Base-by-base conservation (phyloP, 2,113 vertebrate species). In the Rhizomys pruinosus region DNA sequence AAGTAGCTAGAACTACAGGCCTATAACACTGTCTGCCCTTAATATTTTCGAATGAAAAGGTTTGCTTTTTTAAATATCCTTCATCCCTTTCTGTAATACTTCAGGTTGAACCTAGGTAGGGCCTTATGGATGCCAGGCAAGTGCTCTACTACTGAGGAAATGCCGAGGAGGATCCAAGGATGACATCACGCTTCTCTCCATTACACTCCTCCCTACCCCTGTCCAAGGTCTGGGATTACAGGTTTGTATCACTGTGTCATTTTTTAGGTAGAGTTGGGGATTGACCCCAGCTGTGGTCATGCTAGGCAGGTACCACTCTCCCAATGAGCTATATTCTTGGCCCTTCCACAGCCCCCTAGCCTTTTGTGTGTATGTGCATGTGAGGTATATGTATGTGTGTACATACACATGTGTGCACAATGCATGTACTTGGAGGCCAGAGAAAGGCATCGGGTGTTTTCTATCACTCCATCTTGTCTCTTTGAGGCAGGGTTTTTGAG, bases 11-110 rank as follows among this genome's bases (percentile, higher is more conserved):
- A n/a, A n/a, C 27, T 68, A 29, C 12, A 76, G 42, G 27, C 73
- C 37, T 42, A 12, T 32, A 34, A 16, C 76, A 78, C 47, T 55
- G 76, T 17, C 47, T 16, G 13, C 10, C 29, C 29, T 10, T 29
- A 64, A 25, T 66, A 86, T 86, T 92, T 87, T 73, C 52, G 16
- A 84, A 69, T 61, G 20, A 57, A 89, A 68, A 80, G 25, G 72
- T 55, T 42, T 80, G 42, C 69, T 72, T 79, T n/a, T 71, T 39
- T 11, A 15, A 86, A 52, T 52, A 52, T 59, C 73, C 59, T 29
- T 89, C 4, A 16, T 61, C 59, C 59, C 59, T 22, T 61, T 55
- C 27, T 39, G 55, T 27, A 80, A 27, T 37, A 78, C 52, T 39
- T 52, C 44, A 25, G 29, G 44, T 55, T 61, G 59, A 80, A 80